phyloP scores from a whole-genome alignment of 2,888 invertebrate species.

The Spilosoma lubricipeda region DNA sequence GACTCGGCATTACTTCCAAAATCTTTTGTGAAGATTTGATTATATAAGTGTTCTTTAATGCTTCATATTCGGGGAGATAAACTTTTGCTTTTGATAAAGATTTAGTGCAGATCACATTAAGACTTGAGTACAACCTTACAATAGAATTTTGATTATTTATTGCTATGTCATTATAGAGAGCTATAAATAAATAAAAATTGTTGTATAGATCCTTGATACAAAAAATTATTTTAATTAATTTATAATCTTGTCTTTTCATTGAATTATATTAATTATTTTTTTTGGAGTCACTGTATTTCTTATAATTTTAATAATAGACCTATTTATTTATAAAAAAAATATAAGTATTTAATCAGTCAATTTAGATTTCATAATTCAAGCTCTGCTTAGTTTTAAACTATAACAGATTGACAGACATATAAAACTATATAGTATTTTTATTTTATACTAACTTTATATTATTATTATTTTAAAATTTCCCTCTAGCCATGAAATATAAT shows the following conservation, averaged over 20 bases:
- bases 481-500: too few relatives aligned
- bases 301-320: too few relatives aligned
- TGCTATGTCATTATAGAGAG: not conserved
- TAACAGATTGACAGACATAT: too few relatives aligned
- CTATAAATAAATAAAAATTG: not conserved
- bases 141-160: not conserved
- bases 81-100: not conserved
- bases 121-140: not conserved
- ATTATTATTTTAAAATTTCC: too few relatives aligned
- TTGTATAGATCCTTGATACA: too few relatives aligned
- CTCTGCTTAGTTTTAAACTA: too few relatives aligned
- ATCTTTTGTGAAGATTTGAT: not conserved
- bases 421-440: too few relatives aligned
- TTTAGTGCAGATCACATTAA: not conserved
- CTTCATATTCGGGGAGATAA: not conserved
- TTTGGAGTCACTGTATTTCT: too few relatives aligned
- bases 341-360: too few relatives aligned
- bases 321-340: too few relatives aligned
- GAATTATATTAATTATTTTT: not conserved
- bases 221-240: not conserved
- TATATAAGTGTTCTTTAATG: not conserved
- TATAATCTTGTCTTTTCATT: not conserved
- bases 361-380: too few relatives aligned
- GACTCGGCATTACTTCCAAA: not conserved
- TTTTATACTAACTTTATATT: too few relatives aligned